phyloP scores from a whole-genome alignment of 1,140 invertebrate species.

The Zaprionus ghesquierei region DNA sequence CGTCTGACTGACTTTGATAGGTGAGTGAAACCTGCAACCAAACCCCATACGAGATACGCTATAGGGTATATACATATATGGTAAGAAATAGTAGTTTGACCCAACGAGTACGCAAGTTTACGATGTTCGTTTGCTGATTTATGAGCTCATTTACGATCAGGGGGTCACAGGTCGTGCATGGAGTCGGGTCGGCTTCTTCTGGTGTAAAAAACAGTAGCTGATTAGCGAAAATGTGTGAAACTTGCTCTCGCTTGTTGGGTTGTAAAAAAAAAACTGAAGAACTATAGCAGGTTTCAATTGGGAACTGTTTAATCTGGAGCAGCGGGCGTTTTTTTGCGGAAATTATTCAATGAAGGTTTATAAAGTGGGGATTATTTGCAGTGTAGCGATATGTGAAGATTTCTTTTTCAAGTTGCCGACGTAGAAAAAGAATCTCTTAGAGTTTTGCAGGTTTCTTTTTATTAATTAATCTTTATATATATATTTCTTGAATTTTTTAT shows the following conservation, averaged over 20 bases:
- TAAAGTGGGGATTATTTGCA: neutral
- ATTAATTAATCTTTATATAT: neutral
- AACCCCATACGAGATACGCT: neutral
- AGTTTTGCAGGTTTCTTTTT: neutral
- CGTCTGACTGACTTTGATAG: constrained; percentile 96
- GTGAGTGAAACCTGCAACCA: constrained; percentile 41
- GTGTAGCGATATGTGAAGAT: neutral
- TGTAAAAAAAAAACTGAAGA: constrained; percentile 4
- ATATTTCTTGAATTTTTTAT: too few relatives aligned
- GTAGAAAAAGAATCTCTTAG: neutral
- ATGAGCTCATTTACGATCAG: constrained; percentile 41
- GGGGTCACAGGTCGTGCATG: neutral
- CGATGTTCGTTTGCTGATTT: constrained; percentile 40
- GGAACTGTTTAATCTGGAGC: constrained; percentile 36
- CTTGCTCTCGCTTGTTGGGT: constrained; percentile 19
- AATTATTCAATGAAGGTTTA: neutral
- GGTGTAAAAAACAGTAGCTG: constrained; percentile 66
- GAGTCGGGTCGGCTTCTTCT: constrained; percentile 16
- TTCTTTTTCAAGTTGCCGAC: neutral
- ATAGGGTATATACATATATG: too few relatives aligned
- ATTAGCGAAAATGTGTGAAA: constrained; percentile 79
- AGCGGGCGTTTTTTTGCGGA: constrained; percentile 1
- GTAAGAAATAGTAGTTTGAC: constrained; percentile 42
- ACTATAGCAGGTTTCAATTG: constrained; percentile 42
- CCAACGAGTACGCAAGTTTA: constrained; percentile 32